Evolutionary conservation across 1,140 invertebrate species (phyloP).

Genomic region (Atta cephalotes): DNA sequence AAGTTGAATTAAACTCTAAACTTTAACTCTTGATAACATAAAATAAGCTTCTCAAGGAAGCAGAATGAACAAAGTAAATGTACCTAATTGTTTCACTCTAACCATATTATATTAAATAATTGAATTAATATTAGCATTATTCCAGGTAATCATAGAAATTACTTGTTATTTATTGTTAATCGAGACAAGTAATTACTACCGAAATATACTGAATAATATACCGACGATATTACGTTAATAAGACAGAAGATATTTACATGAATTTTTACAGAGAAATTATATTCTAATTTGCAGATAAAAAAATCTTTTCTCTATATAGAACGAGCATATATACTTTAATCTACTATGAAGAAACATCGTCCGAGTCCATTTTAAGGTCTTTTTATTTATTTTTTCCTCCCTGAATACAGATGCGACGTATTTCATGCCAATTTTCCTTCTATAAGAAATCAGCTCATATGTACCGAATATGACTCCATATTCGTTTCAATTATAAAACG

Average conservation of each 20-base stretch:
- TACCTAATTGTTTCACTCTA: not conserved
- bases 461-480: constrained; percentile 4
- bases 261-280: not conserved
- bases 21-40: not conserved
- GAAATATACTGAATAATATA: not conserved
- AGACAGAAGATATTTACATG: not conserved
- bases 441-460: not conserved
- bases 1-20: constrained; percentile 3
- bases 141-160: not conserved
- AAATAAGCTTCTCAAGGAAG: not conserved
- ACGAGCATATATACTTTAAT: not conserved
- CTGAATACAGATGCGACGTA: not conserved
- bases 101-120: not conserved
- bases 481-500: constrained; percentile 61
- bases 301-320: not conserved
- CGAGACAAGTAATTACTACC: not conserved
- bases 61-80: constrained; percentile 10
- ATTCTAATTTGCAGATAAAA: not conserved
- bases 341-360: not conserved
- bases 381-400: not conserved
- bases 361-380: constrained; percentile 7
- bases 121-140: constrained; percentile 32
- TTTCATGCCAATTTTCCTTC: constrained; percentile 38
- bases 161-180: not conserved
- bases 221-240: not conserved